Evolutionary conservation across 1,140 invertebrate genomes (phyloP).

Genomic region (Drosophila virilis): DNA sequence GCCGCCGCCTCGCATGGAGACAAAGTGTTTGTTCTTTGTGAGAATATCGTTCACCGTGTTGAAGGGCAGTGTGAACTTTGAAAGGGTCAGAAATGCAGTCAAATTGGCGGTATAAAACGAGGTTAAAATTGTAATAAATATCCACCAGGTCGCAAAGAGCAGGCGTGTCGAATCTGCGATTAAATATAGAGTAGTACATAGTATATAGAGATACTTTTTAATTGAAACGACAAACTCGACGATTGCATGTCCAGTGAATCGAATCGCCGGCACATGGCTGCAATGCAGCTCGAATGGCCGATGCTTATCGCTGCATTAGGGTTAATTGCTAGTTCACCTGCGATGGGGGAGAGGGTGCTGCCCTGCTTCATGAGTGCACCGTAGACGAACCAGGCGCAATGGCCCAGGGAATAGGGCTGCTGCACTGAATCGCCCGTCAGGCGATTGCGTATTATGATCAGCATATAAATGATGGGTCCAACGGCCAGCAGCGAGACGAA

Average conservation of each 20-base stretch:
- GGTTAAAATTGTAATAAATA: constrained; percentile 93
- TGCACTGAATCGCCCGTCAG: constrained; percentile 86
- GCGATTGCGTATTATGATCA: constrained; percentile 87
- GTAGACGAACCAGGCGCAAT: constrained; percentile 94
- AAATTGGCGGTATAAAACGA: constrained; percentile 97
- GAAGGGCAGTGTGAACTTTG: constrained; percentile 91
- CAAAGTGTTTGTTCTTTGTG: constrained; percentile 88
- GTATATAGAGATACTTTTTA: constrained; percentile 20
- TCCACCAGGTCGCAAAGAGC: constrained; percentile 95
- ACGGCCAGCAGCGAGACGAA: constrained; percentile 89
- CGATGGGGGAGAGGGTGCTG: constrained; percentile 90
- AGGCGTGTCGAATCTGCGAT: constrained; percentile 91
- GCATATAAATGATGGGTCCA: constrained; percentile 91
- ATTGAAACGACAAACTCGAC: constrained; percentile 66
- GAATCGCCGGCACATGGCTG: not conserved
- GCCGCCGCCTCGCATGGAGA: constrained; percentile 87
- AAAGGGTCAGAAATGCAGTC: constrained; percentile 94
- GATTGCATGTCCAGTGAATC: constrained; percentile 46
- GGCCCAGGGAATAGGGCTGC: constrained; percentile 87
- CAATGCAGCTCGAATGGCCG: constrained; percentile 39
- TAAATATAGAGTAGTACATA: constrained; percentile 11
- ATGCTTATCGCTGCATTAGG: constrained; percentile 61
- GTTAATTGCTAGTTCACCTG: constrained; percentile 86
- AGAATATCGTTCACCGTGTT: constrained; percentile 89
- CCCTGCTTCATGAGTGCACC: constrained; percentile 95